A percentile compares a stretch with the other conserved stretches of the same genome.
These are phyloP conservation scores for Hyperoplus lanceolatus DNA, from an alignment of 2,797 vertebrate genomes.

Conservation along the genomic window DNA sequence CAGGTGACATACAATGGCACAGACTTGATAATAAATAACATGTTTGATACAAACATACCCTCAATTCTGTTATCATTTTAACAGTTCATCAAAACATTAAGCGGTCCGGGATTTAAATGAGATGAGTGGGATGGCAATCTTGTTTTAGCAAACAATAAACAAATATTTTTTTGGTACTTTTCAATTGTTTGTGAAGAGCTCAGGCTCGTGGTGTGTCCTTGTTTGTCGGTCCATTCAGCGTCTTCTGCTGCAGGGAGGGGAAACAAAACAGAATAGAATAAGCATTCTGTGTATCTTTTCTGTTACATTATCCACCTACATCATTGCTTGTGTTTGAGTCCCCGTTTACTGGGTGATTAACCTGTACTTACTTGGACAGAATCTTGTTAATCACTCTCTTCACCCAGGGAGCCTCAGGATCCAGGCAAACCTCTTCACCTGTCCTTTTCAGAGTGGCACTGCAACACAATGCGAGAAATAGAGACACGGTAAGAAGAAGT, in stretches of 20 bases:
- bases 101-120: neutral
- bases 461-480: conserved; percentile 52
- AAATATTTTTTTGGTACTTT: conserved; percentile 21
- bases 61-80: conserved; percentile 24
- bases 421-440: conserved; percentile 70
- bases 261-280: conserved; percentile 2
- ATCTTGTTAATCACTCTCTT: conserved; percentile 61
- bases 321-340: neutral
- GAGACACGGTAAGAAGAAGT: conserved; percentile 28
- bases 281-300: conserved; percentile 28
- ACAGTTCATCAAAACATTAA: neutral
- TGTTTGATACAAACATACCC: conserved; percentile 75
- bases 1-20: conserved; percentile 7
- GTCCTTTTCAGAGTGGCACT: conserved; percentile 79
- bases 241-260: conserved; percentile 50
- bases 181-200: conserved; percentile 1
- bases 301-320: neutral
- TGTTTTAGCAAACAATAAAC: neutral
- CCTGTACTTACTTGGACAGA: conserved; percentile 62
- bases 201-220: neutral
- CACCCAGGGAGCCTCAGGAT: conserved; percentile 76
- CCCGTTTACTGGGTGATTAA: neutral
- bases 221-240: conserved; percentile 32
- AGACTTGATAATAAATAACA: conserved; percentile 34
- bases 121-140: neutral